Percentiles rank a stretch among this genome's conserved stretches.
These are phyloP conservation scores for Haliclystus octoradiatus DNA, from an alignment of 30 jellyfish, hydroid and myxozoan genomes.

Conservation along the genomic window DNA sequence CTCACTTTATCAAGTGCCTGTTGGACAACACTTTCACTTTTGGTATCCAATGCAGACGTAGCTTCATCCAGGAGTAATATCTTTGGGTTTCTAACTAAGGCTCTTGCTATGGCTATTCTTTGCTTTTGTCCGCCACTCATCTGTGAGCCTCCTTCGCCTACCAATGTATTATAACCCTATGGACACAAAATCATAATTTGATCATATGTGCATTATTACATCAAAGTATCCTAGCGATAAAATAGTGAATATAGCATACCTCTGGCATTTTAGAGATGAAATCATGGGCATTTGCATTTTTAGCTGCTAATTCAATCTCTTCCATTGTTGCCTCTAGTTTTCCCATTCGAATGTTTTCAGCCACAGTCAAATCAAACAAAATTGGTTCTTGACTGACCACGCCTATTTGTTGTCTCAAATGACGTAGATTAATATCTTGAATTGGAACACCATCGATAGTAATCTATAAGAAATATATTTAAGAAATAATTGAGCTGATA, in stretches of 20 bases:
- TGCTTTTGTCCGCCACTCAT: conserved; percentile 82
- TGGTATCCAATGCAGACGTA: conserved; percentile 71
- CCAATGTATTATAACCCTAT: conserved; percentile 39
- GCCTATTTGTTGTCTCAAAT: conserved; percentile 52
- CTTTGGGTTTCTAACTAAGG: conserved; percentile 66
- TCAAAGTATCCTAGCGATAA: too few relatives aligned
- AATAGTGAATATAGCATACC: too few relatives aligned
- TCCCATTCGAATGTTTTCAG: conserved; percentile 57
- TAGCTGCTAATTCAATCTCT: conserved; percentile 47
- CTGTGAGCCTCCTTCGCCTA: conserved; percentile 79
- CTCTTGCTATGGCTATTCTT: conserved; percentile 75
- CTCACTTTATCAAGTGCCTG: conserved; percentile 58
- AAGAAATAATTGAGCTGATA: too few relatives aligned
- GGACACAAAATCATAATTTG: not conserved
- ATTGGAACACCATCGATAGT: conserved; percentile 36
- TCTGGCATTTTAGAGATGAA: conserved; percentile 43
- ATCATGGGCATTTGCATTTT: conserved; percentile 51
- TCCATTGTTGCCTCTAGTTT: conserved; percentile 47
- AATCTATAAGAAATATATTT: too few relatives aligned
- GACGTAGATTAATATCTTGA: conserved; percentile 21
- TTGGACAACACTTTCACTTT: conserved; percentile 66
- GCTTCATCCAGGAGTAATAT: conserved; percentile 63
- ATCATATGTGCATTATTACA: too few relatives aligned
- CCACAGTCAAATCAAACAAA: conserved; percentile 40
- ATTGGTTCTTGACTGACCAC: conserved; percentile 76